Conservation (phyloP, 2,113 vertebrate genomes). For the Tetrao urogallus region DNA sequence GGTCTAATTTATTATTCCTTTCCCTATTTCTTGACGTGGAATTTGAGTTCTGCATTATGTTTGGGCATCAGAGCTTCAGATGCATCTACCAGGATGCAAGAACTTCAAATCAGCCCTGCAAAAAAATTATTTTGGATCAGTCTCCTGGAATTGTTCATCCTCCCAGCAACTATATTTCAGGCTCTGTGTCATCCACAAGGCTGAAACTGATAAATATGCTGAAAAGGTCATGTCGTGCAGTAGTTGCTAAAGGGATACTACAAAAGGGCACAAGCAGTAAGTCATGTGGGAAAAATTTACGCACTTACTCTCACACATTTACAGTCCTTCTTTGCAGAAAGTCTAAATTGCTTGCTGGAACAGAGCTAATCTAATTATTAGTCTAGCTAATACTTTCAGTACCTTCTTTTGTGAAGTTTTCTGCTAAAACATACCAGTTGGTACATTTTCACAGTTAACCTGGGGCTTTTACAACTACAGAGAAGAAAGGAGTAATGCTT, state of each 20-base stretch:
- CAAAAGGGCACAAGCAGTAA: slow-evolving; percentile 42
- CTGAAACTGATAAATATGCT: slow-evolving; percentile 1
- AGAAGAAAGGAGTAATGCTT: not conserved
- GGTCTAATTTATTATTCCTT: not conserved
- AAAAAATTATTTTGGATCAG: not conserved
- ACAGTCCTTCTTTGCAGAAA: not conserved
- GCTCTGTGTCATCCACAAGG: not conserved
- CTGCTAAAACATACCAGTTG: not conserved
- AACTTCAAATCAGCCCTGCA: not conserved
- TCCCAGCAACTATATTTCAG: not conserved
- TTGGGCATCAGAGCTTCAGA: not conserved
- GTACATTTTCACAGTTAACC: not conserved
- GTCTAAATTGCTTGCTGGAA: not conserved
- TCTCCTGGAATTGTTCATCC: not conserved
- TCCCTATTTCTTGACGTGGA: not conserved
- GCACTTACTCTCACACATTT: not conserved
- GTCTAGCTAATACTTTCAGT: not conserved
- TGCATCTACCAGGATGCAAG: rapidly evolving
- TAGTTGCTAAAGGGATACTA: not conserved
- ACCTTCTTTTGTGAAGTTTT: not conserved
- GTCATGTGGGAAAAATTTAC: slow-evolving; percentile 15
- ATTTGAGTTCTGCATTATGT: not conserved
- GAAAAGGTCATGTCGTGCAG: slow-evolving; percentile 39
- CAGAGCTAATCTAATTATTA: not conserved
- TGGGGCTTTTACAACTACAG: not conserved